Conservation (phyloP, 1,140 invertebrate species). For the Microplitis mediator region DNA sequence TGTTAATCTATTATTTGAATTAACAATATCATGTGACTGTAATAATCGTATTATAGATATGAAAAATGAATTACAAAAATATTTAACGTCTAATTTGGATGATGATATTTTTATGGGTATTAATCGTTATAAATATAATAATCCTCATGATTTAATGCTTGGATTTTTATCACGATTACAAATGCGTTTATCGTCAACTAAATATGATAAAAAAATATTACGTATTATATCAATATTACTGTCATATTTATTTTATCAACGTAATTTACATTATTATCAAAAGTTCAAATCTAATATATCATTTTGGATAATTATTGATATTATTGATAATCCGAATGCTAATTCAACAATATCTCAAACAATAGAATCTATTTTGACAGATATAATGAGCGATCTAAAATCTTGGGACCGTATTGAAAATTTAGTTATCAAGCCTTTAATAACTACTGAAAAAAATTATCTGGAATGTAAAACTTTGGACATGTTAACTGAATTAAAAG, state of each 20-base stretch:
- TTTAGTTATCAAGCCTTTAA: not conserved
- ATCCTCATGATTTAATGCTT: conserved; percentile 9
- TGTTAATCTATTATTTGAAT: not conserved
- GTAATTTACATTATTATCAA: not conserved
- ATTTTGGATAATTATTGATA: conserved; percentile 15
- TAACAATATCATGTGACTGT: not conserved
- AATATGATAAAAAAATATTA: not conserved
- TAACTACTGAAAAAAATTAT: too few species aligned
- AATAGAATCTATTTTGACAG: not conserved
- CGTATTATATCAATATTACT: conserved; percentile 2
- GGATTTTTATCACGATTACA: conserved; percentile 5
- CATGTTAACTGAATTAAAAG: too few species aligned
- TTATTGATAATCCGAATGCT: not conserved
- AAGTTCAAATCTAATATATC: not conserved
- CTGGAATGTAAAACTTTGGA: too few species aligned
- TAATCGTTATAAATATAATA: conserved; percentile 14
- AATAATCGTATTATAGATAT: not conserved
- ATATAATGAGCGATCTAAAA: not conserved
- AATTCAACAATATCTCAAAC: not conserved
- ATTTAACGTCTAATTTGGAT: not conserved
- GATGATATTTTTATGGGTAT: conserved; percentile 1
- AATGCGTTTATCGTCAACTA: conserved; percentile 1
- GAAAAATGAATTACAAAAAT: not conserved
- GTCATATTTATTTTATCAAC: conserved; percentile 4
- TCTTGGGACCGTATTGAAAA: not conserved